A percentile compares a stretch with the other conserved stretches of the same genome.
Conservation (phyloP, 2,888 invertebrate genomes). For the Actias luna region DNA sequence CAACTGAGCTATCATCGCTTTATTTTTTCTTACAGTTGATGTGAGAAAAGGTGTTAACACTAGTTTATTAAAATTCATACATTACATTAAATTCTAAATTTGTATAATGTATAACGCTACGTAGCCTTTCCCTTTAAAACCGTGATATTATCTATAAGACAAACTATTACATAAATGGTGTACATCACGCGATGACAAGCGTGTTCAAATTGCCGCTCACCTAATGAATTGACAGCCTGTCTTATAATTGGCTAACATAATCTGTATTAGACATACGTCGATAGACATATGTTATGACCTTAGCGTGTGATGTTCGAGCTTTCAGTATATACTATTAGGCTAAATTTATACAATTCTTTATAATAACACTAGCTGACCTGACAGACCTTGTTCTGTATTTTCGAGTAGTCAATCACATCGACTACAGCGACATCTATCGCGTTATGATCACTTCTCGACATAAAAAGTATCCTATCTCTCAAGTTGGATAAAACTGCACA, state of each 20-base stretch:
- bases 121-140: neutral
- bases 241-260: constrained; percentile 36
- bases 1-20: neutral
- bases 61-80: neutral
- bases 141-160: neutral
- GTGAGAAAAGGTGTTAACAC: neutral
- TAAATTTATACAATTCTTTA: neutral
- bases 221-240: constrained; percentile 32
- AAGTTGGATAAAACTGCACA: no score
- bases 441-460: no score
- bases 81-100: neutral
- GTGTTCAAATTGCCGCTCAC: constrained; percentile 7
- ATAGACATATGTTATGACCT: neutral
- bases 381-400: no score
- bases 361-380: no score
- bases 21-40: neutral
- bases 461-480: no score
- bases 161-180: constrained; percentile 3
- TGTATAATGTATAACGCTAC: neutral
- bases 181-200: constrained; percentile 17
- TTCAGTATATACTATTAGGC: neutral
- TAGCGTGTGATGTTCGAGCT: neutral
- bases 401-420: no score
- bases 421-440: no score
- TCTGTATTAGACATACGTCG: constrained; percentile 15